phyloP scores from a whole-genome alignment of 2,797 vertebrate species.

The Enteromius trimaculatus region DNA sequence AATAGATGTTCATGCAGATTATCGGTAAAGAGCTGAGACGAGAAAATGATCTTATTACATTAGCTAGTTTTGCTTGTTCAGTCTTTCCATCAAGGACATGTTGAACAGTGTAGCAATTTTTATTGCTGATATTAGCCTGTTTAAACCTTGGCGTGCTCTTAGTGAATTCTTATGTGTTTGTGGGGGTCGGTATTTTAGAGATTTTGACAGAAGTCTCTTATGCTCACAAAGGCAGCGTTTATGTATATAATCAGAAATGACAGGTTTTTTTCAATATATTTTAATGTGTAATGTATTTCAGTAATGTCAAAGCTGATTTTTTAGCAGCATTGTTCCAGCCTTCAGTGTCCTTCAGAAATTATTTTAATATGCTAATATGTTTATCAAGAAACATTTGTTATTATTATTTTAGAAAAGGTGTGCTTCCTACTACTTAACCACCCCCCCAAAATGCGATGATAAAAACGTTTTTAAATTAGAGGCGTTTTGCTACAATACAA shows the following conservation, averaged over 20 bases:
- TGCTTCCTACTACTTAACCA: not conserved
- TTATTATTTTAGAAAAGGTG: not conserved
- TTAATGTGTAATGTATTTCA: too few relatives aligned
- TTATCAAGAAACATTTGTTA: not conserved
- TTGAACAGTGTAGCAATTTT: not conserved
- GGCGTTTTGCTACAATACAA: not conserved
- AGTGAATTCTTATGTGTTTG: not conserved
- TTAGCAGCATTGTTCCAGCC: not conserved
- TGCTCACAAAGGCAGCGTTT: not conserved
- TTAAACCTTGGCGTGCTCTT: not conserved
- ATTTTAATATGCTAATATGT: not conserved
- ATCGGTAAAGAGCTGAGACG: not conserved
- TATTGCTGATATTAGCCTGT: not conserved
- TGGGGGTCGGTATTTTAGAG: not conserved
- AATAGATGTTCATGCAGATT: not conserved
- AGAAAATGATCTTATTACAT: not conserved
- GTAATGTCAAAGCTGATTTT: not conserved
- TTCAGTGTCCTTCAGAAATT: not conserved
- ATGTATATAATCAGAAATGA: not conserved
- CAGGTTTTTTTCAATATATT: not conserved
- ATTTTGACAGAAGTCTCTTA: not conserved
- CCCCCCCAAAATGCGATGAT: too few relatives aligned
- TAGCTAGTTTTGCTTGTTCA: constrained; percentile 5
- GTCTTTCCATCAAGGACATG: not conserved
- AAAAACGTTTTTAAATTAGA: not conserved